Evolutionary conservation across 2,888 invertebrate species (phyloP).

Genomic region (Galerucella nymphaeae): DNA sequence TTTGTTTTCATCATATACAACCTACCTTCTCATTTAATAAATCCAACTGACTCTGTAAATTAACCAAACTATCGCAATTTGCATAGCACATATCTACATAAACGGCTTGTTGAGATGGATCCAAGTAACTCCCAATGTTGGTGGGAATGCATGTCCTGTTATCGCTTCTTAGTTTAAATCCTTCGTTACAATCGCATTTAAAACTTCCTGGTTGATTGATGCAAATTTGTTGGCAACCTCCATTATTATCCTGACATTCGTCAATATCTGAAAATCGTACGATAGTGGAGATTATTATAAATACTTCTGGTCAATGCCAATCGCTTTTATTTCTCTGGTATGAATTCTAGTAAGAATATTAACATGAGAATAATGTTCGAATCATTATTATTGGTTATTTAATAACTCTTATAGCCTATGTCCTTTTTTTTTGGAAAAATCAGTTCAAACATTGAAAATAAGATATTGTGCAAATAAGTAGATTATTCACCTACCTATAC

Average conservation of each 20-base stretch:
- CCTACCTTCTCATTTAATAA: conserved; percentile 66
- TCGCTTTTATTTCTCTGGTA: too few species aligned
- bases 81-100: conserved; percentile 69
- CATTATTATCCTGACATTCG: conserved; percentile 70
- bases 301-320: too few species aligned
- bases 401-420: too few species aligned
- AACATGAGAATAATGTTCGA: too few species aligned
- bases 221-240: conserved; percentile 75
- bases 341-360: too few species aligned
- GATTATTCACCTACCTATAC: conserved; percentile 67
- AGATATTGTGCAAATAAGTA: too few species aligned
- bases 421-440: too few species aligned
- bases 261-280: conserved; percentile 66
- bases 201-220: conserved; percentile 71
- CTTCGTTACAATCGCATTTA: conserved; percentile 71
- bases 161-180: conserved; percentile 68
- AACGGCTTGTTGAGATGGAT: conserved; percentile 34
- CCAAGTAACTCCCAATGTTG: conserved; percentile 21
- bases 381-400: too few species aligned
- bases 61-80: conserved; percentile 72
- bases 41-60: conserved; percentile 70
- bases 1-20: neutral
- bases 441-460: too few species aligned
- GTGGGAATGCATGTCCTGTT: conserved; percentile 69
- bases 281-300: too few species aligned